These are phyloP conservation scores for Megalonaias nervosa DNA, from an alignment of 1,140 invertebrate species.

Conservation along the genomic window DNA sequence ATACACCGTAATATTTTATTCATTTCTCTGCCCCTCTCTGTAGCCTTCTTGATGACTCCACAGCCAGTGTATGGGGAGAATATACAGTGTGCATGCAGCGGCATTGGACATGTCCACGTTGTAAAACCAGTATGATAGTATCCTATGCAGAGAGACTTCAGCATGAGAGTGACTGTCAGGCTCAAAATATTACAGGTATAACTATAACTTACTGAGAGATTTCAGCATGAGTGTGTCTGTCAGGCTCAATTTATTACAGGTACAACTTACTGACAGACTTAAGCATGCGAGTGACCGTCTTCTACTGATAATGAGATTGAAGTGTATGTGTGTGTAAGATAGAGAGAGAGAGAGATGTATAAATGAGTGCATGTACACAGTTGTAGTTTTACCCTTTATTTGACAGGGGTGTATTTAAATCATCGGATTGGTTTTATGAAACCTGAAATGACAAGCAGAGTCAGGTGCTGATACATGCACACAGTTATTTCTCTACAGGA, in stretches of 20 bases:
- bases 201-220: slow-evolving; percentile 35
- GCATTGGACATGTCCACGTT: slow-evolving; percentile 72
- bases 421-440: no score
- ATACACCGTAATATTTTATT: no score
- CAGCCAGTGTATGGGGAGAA: slow-evolving; percentile 57
- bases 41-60: slow-evolving; percentile 67
- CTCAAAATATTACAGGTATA: slow-evolving; percentile 41
- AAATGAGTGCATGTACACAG: no score
- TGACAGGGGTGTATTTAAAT: no score
- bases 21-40: background rate
- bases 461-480: no score
- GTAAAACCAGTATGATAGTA: slow-evolving; percentile 67
- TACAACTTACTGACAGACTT: background rate
- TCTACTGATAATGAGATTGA: no score
- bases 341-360: no score
- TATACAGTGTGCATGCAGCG: slow-evolving; percentile 65
- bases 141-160: slow-evolving; percentile 70
- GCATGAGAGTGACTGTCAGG: slow-evolving; percentile 69
- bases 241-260: slow-evolving; percentile 46
- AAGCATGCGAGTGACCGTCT: no score
- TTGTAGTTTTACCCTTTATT: no score
- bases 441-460: no score
- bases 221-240: slow-evolving; percentile 71
- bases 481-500: no score
- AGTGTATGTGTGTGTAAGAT: no score